Evolutionary conservation across 2,113 vertebrate genomes (phyloP), one percentile per base, ranked within the genome.

Genomic region (Datnioides undecimradiatus): DNA sequence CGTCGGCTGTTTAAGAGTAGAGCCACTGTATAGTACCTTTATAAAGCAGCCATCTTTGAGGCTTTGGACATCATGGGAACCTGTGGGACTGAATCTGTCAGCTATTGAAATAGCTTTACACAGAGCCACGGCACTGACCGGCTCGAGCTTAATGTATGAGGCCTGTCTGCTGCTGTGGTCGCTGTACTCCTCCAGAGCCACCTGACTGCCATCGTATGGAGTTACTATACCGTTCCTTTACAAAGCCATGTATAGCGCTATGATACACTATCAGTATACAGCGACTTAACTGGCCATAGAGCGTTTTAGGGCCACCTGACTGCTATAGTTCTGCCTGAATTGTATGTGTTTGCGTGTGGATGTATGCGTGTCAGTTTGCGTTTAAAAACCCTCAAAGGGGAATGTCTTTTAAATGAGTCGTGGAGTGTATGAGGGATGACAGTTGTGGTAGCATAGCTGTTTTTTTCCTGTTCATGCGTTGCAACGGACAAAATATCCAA

Each of bases 181-280:
- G 54, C 80, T 85, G 51, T 73, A 31, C 67, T 60, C 54, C 41
- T 74, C 64, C 75, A 87, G 63, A 70, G 80, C 75, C 83, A 60
- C 81, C 68, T 36, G 82, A 88, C 83, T 87, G 85, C 79, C 87
- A 82, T 64, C 77, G 38, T 73, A 88, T 88, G 71, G 79, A 82
- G 89, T 82, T 86, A 88, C 91, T 91, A 82, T 88, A 91, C 90
- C 2, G 90, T 90, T 82, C 69, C 91, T 93, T 85, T 89, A 90
- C 91, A 43, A 77, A 86, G 89, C 88, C 87, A 82, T 84, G 85
- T 87, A 80, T 89, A 91, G 90, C 90, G 88, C 90, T 89, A 86
- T 38, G 64, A 83, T 73, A 86, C 80, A 82, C 77, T 76, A 88
- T 90, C 73, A 82, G 81, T 88, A 90, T 85, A 90, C 80, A 91